Conservation (phyloP, 2,888 invertebrate genomes). For the Drosophila demipolita region DNA sequence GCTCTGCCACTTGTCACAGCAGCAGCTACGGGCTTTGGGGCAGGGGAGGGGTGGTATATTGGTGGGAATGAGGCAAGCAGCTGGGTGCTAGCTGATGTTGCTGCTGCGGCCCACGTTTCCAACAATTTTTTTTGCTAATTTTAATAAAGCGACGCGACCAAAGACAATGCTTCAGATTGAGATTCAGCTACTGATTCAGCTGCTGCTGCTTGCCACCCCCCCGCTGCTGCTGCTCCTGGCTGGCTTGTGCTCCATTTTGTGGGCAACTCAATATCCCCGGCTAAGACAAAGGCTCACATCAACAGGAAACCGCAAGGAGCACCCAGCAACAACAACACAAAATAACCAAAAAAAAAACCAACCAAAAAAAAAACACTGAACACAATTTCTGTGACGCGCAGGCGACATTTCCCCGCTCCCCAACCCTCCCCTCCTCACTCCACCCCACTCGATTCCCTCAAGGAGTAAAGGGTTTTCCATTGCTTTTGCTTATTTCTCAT, state of each 20-base stretch:
- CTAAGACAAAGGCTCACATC: conserved; percentile 79
- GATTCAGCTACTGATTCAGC: conserved; percentile 26
- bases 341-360: conserved; percentile 11
- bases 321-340: conserved; percentile 28
- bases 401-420: conserved; percentile 49
- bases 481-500: conserved; percentile 70
- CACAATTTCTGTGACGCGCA: conserved; percentile 42
- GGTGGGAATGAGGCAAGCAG: conserved; percentile 6
- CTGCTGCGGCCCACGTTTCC: neutral
- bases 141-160: conserved; percentile 72
- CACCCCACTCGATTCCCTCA: neutral
- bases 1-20: conserved; percentile 51
- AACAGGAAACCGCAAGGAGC: conserved; percentile 73
- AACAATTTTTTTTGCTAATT: conserved; percentile 83
- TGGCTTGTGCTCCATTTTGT: conserved; percentile 27
- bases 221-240: conserved; percentile 2
- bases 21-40: neutral
- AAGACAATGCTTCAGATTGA: conserved; percentile 57
- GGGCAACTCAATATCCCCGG: conserved; percentile 69
- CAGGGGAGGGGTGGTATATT: no score
- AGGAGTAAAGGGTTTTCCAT: conserved; percentile 14
- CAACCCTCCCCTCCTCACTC: fast-evolving
- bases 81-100: conserved; percentile 11
- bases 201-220: conserved; percentile 7
- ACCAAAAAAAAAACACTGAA: neutral